Conservation (phyloP, 2,113 vertebrate genomes). For the Paramisgurnus dabryanus region DNA sequence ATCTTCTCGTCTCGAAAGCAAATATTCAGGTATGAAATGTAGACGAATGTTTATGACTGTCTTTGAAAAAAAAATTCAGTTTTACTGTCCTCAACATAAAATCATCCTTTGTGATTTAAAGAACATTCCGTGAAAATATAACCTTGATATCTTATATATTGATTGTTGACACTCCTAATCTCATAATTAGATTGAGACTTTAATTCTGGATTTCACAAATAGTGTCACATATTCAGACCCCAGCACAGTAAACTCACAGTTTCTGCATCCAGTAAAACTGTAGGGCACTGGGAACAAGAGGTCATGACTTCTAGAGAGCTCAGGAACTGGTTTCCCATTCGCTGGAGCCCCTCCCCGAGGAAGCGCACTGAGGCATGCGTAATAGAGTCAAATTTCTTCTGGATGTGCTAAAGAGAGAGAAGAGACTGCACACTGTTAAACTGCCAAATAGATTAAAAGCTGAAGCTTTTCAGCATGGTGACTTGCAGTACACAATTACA, state of each 20-base stretch:
- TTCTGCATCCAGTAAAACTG: conserved; percentile 96
- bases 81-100: too few species aligned
- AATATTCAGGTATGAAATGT: neutral
- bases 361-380: conserved; percentile 88
- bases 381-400: conserved; percentile 88
- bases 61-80: too few species aligned
- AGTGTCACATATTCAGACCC: neutral
- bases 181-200: too few species aligned
- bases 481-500: neutral
- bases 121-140: too few species aligned
- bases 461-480: neutral
- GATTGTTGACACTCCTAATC: too few species aligned
- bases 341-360: conserved; percentile 87
- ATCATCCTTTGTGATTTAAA: too few species aligned
- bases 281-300: conserved; percentile 88
- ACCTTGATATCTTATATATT: too few species aligned
- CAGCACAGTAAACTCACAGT: conserved; percentile 78
- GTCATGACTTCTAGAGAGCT: conserved; percentile 95
- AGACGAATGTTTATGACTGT: neutral
- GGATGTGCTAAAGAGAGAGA: conserved; percentile 79
- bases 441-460: too few species aligned
- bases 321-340: conserved; percentile 92
- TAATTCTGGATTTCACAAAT: too few species aligned
- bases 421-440: neutral
- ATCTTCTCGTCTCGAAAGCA: neutral